Percentiles rank a stretch among this genome's conserved stretches.
Conservation (phyloP, 1,140 invertebrate genomes). For the Eubasilissa regina region DNA sequence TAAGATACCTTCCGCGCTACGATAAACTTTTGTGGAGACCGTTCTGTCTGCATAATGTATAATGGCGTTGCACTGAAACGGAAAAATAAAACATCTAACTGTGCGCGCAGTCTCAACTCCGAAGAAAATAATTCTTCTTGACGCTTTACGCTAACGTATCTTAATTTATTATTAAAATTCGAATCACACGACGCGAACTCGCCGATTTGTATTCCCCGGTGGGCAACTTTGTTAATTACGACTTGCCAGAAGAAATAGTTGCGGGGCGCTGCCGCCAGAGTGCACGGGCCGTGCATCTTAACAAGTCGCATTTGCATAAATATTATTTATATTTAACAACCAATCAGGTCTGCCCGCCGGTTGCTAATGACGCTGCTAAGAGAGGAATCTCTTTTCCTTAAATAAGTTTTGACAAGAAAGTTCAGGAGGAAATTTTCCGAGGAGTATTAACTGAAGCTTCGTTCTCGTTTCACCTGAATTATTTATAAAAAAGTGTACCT, state of each 20-base stretch:
- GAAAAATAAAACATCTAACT: too few species aligned
- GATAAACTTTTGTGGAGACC: too few species aligned
- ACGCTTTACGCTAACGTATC: too few species aligned
- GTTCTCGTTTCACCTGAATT: too few species aligned
- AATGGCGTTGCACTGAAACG: too few species aligned
- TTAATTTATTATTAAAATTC: too few species aligned
- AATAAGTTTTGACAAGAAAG: slow-evolving; percentile 13
- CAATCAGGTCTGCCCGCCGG: slow-evolving; percentile 25
- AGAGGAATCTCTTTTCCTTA: slow-evolving; percentile 7
- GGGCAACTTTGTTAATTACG: background rate
- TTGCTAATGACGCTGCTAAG: slow-evolving; percentile 24
- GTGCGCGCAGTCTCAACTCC: too few species aligned
- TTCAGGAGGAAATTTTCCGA: background rate
- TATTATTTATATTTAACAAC: slow-evolving; percentile 56
- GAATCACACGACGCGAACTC: too few species aligned
- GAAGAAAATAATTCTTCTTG: too few species aligned
- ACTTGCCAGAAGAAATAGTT: background rate
- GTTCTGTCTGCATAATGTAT: too few species aligned
- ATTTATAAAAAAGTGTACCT: too few species aligned
- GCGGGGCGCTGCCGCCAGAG: background rate
- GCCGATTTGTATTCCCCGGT: background rate
- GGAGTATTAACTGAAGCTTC: background rate
- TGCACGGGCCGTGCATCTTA: slow-evolving; percentile 48
- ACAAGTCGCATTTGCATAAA: slow-evolving; percentile 55
- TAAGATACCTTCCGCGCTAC: too few species aligned